These are phyloP conservation scores for Notarius lentiginosus DNA, from an alignment of 2,113 vertebrate species.

Conservation along the genomic window DNA sequence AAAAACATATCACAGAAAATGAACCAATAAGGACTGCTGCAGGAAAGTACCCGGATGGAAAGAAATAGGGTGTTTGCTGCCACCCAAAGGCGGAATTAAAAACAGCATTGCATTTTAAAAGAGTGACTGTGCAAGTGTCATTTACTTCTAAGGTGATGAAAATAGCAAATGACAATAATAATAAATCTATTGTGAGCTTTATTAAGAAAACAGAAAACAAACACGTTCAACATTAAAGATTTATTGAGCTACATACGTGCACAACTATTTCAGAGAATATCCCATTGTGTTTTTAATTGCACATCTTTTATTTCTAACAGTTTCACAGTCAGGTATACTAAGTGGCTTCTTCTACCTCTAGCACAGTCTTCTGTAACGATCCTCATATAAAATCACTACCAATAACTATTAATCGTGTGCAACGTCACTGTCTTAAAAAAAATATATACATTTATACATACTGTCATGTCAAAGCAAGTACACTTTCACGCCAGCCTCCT, in stretches of 20 bases:
- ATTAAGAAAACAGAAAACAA: background rate
- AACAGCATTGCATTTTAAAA: background rate
- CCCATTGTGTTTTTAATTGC: background rate
- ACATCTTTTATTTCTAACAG: background rate
- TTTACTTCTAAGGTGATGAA: background rate
- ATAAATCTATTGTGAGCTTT: background rate
- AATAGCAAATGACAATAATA: background rate
- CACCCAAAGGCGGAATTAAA: conserved; percentile 47
- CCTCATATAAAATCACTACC: background rate
- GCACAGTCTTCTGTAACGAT: background rate
- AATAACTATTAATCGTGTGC: background rate
- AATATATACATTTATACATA: background rate
- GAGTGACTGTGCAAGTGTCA: background rate
- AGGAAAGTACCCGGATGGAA: conserved; percentile 12
- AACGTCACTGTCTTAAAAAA: too few relatives aligned
- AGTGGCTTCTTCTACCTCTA: background rate
- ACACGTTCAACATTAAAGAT: background rate
- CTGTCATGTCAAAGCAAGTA: background rate
- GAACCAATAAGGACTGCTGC: background rate
- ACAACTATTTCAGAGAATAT: background rate
- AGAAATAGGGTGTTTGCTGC: conserved; percentile 46
- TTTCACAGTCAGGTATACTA: background rate
- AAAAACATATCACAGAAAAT: background rate
- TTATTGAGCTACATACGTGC: too few relatives aligned
- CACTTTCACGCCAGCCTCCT: background rate